phyloP scores from a whole-genome alignment of 2,113 vertebrate genomes.

The Callopanchax toddi region DNA sequence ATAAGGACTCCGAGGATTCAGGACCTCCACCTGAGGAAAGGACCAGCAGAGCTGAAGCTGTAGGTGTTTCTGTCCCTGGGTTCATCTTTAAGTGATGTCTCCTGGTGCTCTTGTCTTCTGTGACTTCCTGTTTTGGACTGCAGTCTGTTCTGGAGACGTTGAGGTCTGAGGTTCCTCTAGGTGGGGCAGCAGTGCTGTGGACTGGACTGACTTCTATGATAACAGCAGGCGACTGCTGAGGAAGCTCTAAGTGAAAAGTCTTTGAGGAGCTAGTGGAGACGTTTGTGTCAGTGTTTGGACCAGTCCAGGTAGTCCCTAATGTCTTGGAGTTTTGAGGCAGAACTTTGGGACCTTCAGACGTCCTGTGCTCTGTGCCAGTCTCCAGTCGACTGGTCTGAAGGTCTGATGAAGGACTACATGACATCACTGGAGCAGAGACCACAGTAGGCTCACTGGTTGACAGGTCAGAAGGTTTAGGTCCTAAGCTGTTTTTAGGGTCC shows the following conservation, averaged over 20 bases:
- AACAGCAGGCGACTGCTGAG: neutral
- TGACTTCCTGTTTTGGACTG: neutral
- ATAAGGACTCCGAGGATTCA: neutral
- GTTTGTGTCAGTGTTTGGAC: neutral
- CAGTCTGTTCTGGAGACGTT: neutral
- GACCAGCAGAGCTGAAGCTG: neutral
- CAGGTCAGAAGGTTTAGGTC: neutral
- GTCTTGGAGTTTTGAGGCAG: neutral
- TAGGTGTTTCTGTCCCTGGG: neutral
- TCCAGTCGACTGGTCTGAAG: neutral
- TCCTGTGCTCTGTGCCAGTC: conserved; percentile 3
- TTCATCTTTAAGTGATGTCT: neutral
- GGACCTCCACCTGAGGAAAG: neutral
- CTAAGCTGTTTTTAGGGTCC: neutral
- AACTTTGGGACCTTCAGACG: conserved; percentile 7
- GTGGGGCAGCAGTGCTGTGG: neutral
- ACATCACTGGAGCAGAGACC: neutral
- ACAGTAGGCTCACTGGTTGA: neutral
- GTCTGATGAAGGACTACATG: neutral
- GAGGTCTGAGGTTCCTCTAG: conserved; percentile 6
- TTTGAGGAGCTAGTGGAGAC: neutral
- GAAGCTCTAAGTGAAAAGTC: neutral
- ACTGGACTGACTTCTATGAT: neutral
- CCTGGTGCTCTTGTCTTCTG: neutral
- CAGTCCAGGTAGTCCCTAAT: neutral